phyloP scores from a whole-genome alignment of 2,797 vertebrate genomes.

The Amblyopsis hoosieri region DNA sequence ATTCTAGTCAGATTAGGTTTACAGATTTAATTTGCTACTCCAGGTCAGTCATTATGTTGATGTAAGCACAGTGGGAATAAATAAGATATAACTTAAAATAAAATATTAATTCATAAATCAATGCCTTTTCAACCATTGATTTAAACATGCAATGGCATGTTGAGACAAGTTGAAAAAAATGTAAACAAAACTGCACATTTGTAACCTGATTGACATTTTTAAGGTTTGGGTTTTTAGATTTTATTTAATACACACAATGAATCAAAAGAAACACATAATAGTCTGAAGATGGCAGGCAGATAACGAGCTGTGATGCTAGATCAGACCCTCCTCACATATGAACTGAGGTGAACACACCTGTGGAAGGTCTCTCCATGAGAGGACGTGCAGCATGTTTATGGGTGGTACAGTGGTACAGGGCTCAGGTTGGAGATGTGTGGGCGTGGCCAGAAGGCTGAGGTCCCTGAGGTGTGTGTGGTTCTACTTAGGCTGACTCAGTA shows the following conservation, averaged over 20 bases:
- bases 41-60: neutral
- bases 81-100: too few relatives aligned
- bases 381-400: neutral
- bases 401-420: neutral
- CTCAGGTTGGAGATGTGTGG: conserved; percentile 25
- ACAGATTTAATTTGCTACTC: neutral
- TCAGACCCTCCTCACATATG: neutral
- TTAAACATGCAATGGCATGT: too few relatives aligned
- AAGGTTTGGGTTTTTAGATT: too few relatives aligned
- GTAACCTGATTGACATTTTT: too few relatives aligned
- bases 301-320: neutral
- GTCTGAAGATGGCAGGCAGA: neutral
- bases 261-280: too few relatives aligned
- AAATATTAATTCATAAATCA: too few relatives aligned
- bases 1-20: neutral
- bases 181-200: too few relatives aligned
- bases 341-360: neutral
- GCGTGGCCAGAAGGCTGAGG: conserved; percentile 28
- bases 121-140: too few relatives aligned
- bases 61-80: too few relatives aligned
- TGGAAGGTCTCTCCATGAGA: neutral
- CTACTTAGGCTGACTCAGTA: conserved; percentile 21
- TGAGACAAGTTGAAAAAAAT: too few relatives aligned
- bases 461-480: neutral
- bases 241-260: too few relatives aligned